Conservation (phyloP, 2,888 invertebrate genomes). For the Zelleria hepariella region DNA sequence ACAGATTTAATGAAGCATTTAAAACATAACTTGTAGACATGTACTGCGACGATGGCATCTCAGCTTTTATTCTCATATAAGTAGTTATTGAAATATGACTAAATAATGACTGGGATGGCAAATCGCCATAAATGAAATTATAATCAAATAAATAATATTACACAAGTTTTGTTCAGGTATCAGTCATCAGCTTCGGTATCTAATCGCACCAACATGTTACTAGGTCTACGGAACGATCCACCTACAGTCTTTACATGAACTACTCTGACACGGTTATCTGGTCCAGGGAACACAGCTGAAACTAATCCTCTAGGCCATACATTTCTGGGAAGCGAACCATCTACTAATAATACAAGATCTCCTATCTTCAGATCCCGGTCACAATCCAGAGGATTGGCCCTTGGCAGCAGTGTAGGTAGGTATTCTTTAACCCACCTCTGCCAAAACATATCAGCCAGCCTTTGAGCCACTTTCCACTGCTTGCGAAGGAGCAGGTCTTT, state of each 20-base stretch:
- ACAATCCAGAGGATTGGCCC: background rate
- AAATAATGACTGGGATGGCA: no score
- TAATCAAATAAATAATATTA: no score
- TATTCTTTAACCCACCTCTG: constrained; percentile 19
- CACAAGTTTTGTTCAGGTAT: no score
- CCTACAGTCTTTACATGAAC: background rate
- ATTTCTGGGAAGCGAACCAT: background rate
- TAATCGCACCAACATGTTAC: no score
- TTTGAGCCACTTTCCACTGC: constrained; percentile 14
- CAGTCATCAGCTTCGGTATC: no score
- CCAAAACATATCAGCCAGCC: constrained; percentile 18
- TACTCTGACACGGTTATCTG: background rate
- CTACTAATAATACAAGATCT: background rate
- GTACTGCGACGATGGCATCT: no score
- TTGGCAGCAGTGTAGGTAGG: constrained; percentile 15
- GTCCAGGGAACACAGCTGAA: background rate
- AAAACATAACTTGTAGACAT: no score
- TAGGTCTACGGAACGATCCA: background rate
- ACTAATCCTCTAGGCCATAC: background rate
- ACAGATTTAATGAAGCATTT: no score
- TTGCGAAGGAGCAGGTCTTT: constrained; percentile 17
- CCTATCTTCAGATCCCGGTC: background rate
- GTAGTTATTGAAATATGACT: no score
- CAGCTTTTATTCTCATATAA: no score
- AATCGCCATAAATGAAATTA: no score